Base-by-base conservation (phyloP, 2,888 invertebrate species). In the Callosobruchus maculatus region DNA sequence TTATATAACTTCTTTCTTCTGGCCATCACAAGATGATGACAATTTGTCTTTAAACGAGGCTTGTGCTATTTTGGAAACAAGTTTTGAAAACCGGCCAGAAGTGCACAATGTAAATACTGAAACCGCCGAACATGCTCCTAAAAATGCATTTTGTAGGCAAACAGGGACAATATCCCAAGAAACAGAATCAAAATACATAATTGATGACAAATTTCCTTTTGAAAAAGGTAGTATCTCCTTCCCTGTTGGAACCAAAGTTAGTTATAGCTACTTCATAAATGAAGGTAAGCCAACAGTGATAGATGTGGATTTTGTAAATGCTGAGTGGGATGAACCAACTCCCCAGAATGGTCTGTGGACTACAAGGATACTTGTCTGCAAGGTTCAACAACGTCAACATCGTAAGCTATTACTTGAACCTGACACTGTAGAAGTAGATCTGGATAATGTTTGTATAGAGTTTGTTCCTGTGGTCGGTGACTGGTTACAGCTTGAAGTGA, bases 381-480 rank as follows among this genome's bases (percentile, higher is more conserved):
- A 88, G 83, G 88, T 90, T 9, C 81, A 80, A 22, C 82, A 79
- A 75, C 82, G 89, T 20, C 80, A 86, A 21, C 86, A 86, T 21
- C 82, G 89, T 78, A 77, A 82, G 21, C 79, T 88, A 20, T 80
- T 84, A 20, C 88, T 93, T 0, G 89, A 89, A 72, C 89, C 91
- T 18, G 88, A 87, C 79, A 88, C 90, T 74, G 82, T 92, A n/a
- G 88, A 85, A 73, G 87, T 94, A 71, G 89, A 90, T 82, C 86
- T 94, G 71, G 92, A 94, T 82, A 85, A 88, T 71, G 89, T 93
- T 0, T 86, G 88, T 78, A 89, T 91, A 1, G 90, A 90, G 72
- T 93, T 94, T 84, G 84, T 93, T 68, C 94, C 94, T 0, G 85
- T 91, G 21, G 87, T 89, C 77, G 94, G 94, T 0, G 95, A 95